Base-by-base conservation (phyloP, 1,140 invertebrate species). In the Trichogramma pretiosum region DNA sequence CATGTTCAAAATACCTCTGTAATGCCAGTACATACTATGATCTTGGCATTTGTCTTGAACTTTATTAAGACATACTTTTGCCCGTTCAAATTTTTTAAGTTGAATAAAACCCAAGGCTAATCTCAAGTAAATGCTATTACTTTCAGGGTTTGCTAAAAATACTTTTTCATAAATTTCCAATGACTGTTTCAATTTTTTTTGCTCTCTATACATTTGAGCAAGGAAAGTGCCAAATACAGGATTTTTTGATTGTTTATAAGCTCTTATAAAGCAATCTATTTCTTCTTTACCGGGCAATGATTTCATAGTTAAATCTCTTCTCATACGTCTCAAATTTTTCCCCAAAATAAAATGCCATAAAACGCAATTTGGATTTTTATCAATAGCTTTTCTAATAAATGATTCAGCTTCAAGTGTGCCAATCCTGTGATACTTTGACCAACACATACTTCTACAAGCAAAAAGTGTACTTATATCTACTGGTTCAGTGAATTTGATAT, bases 181-280 rank as follows among this genome's bases (percentile, higher is more conserved):
- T 5, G 36, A 34, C 9, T 38, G 17, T 9, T 1, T 16, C 1
- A 21, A 18, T 1, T 0, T 3, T 22, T 35, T 26, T 11, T 19
- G 4, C 17, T 46, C 33, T 17, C 35, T 34, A 26, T 38, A 46
- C 24, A 39, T 46, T 22, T 46, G 44, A 5, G 36, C 36, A 5
- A 46, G 17, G 26, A 39, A 46, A 13, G 32, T 38, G 2, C 35
- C 24, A 11, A 21, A 39, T 3, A 22, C 16, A 13, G 11, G 11
- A 22, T 39, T 46, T 11, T 46, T 38, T 8, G 23, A 21, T 16
- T 13, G 19, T 8, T 46, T 13, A 16, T 38, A 46, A 1, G 35
- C 35, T 16, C 21, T 30, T 5, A 30, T 3, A 32, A 46, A 46
- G 5, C 21, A 17, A 18, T 30, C 7, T 7, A 5, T 18, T 19